Evolutionary conservation across 64 coral and sea anemone species (phyloP).

Genomic region (Anthopleura sola): DNA sequence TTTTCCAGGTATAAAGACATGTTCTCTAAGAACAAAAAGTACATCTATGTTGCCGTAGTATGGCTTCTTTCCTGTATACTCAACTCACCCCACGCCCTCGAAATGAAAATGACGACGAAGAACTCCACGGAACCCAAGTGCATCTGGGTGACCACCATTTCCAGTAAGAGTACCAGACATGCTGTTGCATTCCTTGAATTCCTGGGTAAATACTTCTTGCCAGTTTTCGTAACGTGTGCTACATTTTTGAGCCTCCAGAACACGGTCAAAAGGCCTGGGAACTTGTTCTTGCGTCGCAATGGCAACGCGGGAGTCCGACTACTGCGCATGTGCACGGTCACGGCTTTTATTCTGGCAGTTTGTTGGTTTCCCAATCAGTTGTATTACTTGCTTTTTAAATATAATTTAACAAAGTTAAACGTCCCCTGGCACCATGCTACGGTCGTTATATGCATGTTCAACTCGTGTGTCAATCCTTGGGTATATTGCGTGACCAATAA

Average conservation of each 20-base stretch:
- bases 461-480: slow-evolving; percentile 73
- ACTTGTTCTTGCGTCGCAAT: slow-evolving; percentile 6
- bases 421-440: slow-evolving; percentile 66
- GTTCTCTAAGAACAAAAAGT: slow-evolving; percentile 46
- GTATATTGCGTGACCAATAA: slow-evolving; percentile 76
- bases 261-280: slow-evolving; percentile 24
- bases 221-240: slow-evolving; percentile 48
- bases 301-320: slow-evolving; percentile 41
- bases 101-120: slow-evolving; percentile 44
- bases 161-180: slow-evolving; percentile 30
- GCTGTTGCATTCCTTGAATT: slow-evolving; percentile 55
- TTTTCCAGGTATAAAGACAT: slow-evolving; percentile 47
- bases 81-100: slow-evolving; percentile 73
- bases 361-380: slow-evolving; percentile 81
- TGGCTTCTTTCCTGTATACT: slow-evolving; percentile 63
- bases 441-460: slow-evolving; percentile 72
- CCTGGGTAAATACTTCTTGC: slow-evolving; percentile 53
- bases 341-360: slow-evolving; percentile 41
- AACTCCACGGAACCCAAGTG: slow-evolving; percentile 21
- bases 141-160: slow-evolving; percentile 55
- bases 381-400: slow-evolving; percentile 74
- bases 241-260: slow-evolving; percentile 48
- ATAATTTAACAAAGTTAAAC: slow-evolving; percentile 44
- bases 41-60: slow-evolving; percentile 42
- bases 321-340: slow-evolving; percentile 65